Conservation (phyloP, 1,140 invertebrate species). For the Anoplolepis gracilipes region DNA sequence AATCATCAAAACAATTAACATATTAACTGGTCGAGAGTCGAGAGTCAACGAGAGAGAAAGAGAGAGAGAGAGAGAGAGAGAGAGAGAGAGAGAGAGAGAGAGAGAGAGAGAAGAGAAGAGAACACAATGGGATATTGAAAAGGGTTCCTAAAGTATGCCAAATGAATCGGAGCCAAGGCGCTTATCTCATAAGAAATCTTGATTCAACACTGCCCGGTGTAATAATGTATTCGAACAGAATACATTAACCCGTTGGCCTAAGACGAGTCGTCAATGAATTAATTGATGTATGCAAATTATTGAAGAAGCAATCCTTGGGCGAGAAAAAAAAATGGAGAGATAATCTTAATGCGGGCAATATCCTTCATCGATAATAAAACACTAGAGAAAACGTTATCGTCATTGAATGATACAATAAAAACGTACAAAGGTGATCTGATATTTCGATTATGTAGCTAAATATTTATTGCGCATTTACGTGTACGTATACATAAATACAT, state of each 20-base stretch:
- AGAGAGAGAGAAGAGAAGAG: too few species aligned
- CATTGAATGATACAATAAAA: slow-evolving; percentile 40
- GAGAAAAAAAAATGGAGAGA: slow-evolving; percentile 9
- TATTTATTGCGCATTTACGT: slow-evolving; percentile 24
- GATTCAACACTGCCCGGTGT: slow-evolving; percentile 61
- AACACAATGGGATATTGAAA: not conserved
- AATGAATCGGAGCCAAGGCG: slow-evolving; percentile 47
- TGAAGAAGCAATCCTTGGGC: not conserved
- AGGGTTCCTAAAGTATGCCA: slow-evolving; percentile 46
- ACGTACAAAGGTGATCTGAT: slow-evolving; percentile 25
- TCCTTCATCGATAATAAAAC: slow-evolving; percentile 51
- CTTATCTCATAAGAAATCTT: slow-evolving; percentile 67
- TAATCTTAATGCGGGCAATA: slow-evolving; percentile 53
- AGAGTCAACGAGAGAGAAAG: not conserved
- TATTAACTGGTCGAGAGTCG: slow-evolving; percentile 26
- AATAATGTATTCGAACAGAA: slow-evolving; percentile 55
- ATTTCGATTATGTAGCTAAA: slow-evolving; percentile 5
- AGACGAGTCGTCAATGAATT: slow-evolving; percentile 55
- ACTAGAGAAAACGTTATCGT: slow-evolving; percentile 49
- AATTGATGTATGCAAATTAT: slow-evolving; percentile 70
- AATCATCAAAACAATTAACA: slow-evolving; percentile 53
- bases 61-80: too few species aligned
- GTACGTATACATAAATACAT: not conserved
- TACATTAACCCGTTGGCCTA: slow-evolving; percentile 52
- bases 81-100: too few species aligned